These are phyloP conservation scores for Eucidaris tribuloides DNA, from an alignment of 35 echinoderm and acorn worm species.

Conservation along the genomic window DNA sequence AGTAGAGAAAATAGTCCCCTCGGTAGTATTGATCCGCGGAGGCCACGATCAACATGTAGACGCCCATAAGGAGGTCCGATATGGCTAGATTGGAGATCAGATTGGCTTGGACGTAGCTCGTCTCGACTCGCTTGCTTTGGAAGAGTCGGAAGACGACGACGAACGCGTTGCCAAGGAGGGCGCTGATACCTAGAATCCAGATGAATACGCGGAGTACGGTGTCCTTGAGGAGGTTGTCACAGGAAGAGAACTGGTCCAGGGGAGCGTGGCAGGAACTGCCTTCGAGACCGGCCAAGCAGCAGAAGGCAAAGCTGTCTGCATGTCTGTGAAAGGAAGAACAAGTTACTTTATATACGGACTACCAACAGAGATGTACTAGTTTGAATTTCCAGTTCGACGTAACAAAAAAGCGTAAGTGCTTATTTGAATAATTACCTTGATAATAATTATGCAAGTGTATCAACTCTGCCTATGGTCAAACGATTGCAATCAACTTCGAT, in stretches of 20 bases:
- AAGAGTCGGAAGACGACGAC: conserved; percentile 22
- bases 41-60: conserved; percentile 69
- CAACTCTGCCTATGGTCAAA: too few species aligned
- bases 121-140: neutral
- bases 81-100: conserved; percentile 67
- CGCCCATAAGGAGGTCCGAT: conserved; percentile 72
- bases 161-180: conserved; percentile 36
- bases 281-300: conserved; percentile 14
- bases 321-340: conserved; percentile 26
- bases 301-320: conserved; percentile 45
- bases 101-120: conserved; percentile 10
- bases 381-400: too few species aligned
- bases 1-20: conserved; percentile 46
- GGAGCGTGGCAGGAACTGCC: conserved; percentile 2
- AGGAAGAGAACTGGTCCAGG: conserved; percentile 60
- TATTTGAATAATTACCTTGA: too few species aligned
- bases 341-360: too few species aligned
- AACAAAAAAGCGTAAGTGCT: too few species aligned
- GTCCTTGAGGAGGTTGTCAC: conserved; percentile 50
- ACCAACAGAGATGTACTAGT: too few species aligned
- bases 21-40: conserved; percentile 40
- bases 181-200: conserved; percentile 67
- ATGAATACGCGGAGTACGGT: conserved; percentile 33
- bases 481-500: too few species aligned
- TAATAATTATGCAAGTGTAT: too few species aligned